Base-by-base conservation (phyloP, 2,797 vertebrate species). In the Strix occidentalis region DNA sequence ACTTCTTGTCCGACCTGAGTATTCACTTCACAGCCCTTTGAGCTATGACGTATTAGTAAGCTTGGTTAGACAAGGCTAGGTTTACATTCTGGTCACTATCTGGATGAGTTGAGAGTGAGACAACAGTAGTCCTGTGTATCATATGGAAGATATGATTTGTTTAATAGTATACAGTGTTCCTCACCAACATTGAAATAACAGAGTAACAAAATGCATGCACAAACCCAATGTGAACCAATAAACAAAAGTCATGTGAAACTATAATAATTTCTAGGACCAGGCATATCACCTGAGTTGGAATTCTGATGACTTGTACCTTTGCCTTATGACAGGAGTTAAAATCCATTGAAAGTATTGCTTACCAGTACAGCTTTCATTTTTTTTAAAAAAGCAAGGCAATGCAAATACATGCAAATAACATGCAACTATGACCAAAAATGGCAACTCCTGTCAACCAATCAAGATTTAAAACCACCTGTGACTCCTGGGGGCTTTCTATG, bases 381-480 rank as follows among this genome's bases (percentile, higher is more conserved):
- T 46, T 46, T 45, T 19, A 21, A 46, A 46, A 46, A 46, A 35
- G 2, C 7, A 64, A n/a, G 6, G 7, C 9, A 75, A 69, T 46
- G 45, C 45, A 46, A 46, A 20, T 46, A 46, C 45, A 46, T 19
- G 41, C 28, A 75, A 90, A 69, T n/a, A 80, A 25, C 29, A 31
- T 5, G 5, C 6, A 79, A 3, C 19, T 61, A 9, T 1, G 0
- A 50, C 7, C 16, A 48, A 84, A 85, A 58, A 24, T 11, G 5
- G 41, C 25, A 83, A 23, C 16, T 65, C 6, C 0, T 53, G 24
- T 8, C 20, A 48, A 37, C 46, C 60, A 78, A 29, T 16, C 33
- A 77, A 39, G 60, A 69, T 45, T 35, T 53, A 45, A 64, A 71
- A 74, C 28, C 11, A 61, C 10, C 16, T 21, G 41, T 78, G 66